Percentiles rank a stretch among this genome's conserved stretches.
phyloP scores from a whole-genome alignment of 2,888 invertebrate genomes.

The Leucophenga montana region DNA sequence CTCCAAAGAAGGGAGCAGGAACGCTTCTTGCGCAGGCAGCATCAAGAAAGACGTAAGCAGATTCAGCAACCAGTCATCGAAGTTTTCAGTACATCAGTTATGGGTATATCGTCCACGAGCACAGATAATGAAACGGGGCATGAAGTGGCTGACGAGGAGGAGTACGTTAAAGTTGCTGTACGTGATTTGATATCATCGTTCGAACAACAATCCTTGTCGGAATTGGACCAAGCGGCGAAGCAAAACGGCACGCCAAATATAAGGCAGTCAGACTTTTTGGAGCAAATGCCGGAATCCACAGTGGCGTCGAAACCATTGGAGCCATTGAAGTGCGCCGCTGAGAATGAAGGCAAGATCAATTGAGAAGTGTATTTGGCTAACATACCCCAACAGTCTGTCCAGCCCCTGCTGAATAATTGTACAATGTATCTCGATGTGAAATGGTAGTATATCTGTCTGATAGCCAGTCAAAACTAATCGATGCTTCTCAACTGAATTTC shows the following conservation, averaged over 20 bases:
- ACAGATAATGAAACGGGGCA: not conserved
- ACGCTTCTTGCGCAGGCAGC: not conserved
- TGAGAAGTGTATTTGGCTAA: too few species aligned
- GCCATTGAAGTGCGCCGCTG: too few species aligned
- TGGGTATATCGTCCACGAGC: too few species aligned
- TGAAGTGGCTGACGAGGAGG: slow-evolving; percentile 33
- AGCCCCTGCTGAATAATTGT: too few species aligned
- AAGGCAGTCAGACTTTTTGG: too few species aligned
- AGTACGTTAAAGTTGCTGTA: slow-evolving; percentile 73
- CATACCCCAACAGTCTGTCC: too few species aligned
- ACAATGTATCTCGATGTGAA: too few species aligned
- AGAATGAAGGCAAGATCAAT: slow-evolving; percentile 13
- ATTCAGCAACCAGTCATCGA: slow-evolving; percentile 4
- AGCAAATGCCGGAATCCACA: too few species aligned
- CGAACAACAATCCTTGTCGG: slow-evolving; percentile 75
- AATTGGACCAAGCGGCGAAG: not conserved
- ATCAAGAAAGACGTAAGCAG: slow-evolving; percentile 27
- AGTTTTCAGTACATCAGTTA: not conserved
- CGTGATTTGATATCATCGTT: slow-evolving; percentile 77
- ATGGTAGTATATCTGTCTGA: too few species aligned
- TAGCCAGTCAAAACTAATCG: too few species aligned
- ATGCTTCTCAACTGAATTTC: too few species aligned
- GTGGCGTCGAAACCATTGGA: too few species aligned
- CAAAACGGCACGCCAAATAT: not conserved
- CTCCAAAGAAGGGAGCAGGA: slow-evolving; percentile 21